Conservation (phyloP, 2,797 vertebrate genomes). For the Uromys caudimaculatus region DNA sequence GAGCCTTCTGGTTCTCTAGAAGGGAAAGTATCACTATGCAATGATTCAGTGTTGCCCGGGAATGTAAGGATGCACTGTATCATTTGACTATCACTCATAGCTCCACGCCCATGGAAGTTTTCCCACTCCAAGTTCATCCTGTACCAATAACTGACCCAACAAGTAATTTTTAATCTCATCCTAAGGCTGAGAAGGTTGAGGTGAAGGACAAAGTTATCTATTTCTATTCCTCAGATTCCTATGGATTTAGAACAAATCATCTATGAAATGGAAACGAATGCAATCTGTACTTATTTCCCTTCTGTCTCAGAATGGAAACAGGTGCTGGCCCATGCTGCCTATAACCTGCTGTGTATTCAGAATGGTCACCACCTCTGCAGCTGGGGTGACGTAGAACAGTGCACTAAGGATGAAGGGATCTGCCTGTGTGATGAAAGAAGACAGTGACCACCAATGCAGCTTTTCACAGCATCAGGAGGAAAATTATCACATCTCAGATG, state of each 20-base stretch:
- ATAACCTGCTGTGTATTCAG: background rate
- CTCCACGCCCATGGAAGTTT: background rate
- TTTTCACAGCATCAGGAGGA: background rate
- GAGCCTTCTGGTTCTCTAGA: background rate
- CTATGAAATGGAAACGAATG: background rate
- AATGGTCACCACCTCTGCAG: background rate
- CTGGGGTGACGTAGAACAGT: background rate
- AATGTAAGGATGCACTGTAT: background rate
- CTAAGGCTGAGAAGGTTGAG: background rate
- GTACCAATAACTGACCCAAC: background rate
- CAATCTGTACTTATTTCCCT: background rate
- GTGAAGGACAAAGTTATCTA: background rate
- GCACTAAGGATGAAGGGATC: background rate
- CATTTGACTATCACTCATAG: background rate
- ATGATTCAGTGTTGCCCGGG: background rate
- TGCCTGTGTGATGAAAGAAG: background rate
- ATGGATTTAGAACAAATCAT: conserved; percentile 4
- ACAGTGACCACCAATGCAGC: background rate
- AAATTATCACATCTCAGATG: background rate
- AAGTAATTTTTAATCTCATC: conserved; percentile 24
- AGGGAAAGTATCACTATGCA: background rate
- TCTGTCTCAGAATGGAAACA: background rate
- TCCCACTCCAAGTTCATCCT: background rate
- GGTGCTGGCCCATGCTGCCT: background rate
- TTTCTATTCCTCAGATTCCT: background rate